Evolutionary conservation across 1,140 invertebrate species (phyloP), one percentile per base, ranked within the genome.

Genomic region (Hyphantria cunea): DNA sequence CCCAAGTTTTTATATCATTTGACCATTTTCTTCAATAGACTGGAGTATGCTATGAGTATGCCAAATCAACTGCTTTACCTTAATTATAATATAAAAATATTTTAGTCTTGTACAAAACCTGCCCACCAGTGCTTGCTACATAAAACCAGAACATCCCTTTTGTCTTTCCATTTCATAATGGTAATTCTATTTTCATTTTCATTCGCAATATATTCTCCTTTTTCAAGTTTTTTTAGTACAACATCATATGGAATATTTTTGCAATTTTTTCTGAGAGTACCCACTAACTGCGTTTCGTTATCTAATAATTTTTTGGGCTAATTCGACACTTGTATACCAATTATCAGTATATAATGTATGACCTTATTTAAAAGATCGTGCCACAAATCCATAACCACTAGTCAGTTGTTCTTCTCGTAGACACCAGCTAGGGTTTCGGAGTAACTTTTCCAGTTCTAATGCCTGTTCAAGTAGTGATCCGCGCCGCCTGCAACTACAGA

Each of bases 121-220:
- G n/a, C n/a, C n/a, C n/a, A n/a, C n/a, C n/a, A 25, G 63, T 81
- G 55, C 32, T 59, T 59, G 48, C 86, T 91, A 42, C 78, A 82
- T 32, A 90, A 51, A 60, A 86, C 61, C 0, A 11, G 80, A 49
- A 86, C 78, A 59, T 39, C 37, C 8, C 37, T 9, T n/a, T 39
- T 85, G 66, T 88, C 76, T 66, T 79, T 84, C 81, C 86, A 91
- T 68, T 90, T 89, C 53, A 82, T 52, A 7, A 90, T 65, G 37
- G 70, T 81, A 55, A 91, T 77, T 47, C 80, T 69, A 58, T 80
- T 66, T 64, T 80, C 60, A 83, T 76, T 78, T 76, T 86, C 66
- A 65, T 66, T 55, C 39, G 73, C 66, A 14, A 31, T 45, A 45
- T 41, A 62, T 65, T 89, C 78, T 39, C 80, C 76, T 56, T 64